A percentile compares a stretch with the other conserved stretches of the same genome.
Evolutionary conservation across 2,113 vertebrate genomes (phyloP).

Genomic region (Phrynocephalus versicolor): DNA sequence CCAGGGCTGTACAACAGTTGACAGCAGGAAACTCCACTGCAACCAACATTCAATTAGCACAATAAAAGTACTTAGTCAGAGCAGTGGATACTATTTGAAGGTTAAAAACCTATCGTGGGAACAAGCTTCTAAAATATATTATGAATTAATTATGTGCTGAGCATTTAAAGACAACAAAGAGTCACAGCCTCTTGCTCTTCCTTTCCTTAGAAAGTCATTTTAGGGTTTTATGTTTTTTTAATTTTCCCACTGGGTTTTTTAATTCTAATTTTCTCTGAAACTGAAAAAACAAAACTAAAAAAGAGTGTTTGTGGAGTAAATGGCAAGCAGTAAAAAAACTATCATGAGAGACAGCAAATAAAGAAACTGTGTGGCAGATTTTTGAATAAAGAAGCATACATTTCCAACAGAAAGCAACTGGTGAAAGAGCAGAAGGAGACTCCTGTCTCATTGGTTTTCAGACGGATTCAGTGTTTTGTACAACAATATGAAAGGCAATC

Average conservation of each 20-base stretch:
- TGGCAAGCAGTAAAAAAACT: slow-evolving; percentile 28
- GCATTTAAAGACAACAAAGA: slow-evolving; percentile 64
- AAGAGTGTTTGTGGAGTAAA: slow-evolving; percentile 33
- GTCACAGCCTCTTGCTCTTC: slow-evolving; percentile 29
- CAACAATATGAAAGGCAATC: background rate
- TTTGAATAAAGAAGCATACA: background rate
- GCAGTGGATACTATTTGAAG: slow-evolving; percentile 36
- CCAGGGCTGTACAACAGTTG: background rate
- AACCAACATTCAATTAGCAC: background rate
- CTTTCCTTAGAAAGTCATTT: slow-evolving; percentile 24
- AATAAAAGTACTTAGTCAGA: slow-evolving; percentile 35
- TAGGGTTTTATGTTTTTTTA: background rate
- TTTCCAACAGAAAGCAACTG: slow-evolving; percentile 32
- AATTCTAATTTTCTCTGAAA: slow-evolving; percentile 36
- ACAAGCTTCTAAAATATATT: slow-evolving; percentile 43
- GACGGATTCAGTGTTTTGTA: background rate
- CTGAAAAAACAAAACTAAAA: slow-evolving; percentile 36
- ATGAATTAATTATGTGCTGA: slow-evolving; percentile 58
- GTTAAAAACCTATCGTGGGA: slow-evolving; percentile 42
- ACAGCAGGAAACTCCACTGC: slow-evolving; percentile 3
- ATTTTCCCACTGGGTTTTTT: slow-evolving; percentile 9
- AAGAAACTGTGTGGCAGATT: background rate
- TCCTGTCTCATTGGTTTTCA: background rate
- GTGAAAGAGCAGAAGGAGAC: slow-evolving; percentile 23
- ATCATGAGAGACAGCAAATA: slow-evolving; percentile 42